Evolutionary conservation across 2,797 vertebrate species (phyloP), one percentile per base, ranked within the genome.

Genomic region (Gymnoscopelus braueri): DNA sequence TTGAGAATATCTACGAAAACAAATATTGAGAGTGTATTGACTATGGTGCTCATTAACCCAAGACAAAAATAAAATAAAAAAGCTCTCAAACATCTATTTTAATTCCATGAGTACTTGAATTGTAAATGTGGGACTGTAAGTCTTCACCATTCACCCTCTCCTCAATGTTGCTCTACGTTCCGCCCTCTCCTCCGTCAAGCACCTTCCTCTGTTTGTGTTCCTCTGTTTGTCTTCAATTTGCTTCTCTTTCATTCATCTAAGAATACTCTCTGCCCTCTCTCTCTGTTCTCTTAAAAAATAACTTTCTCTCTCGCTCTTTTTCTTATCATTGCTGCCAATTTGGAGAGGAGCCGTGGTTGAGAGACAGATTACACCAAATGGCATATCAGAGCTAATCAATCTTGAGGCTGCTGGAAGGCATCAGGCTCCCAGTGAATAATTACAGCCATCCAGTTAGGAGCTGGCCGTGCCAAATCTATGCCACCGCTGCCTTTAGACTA

Each of bases 381-480:
- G 83, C 90, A 87, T 92, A 91, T 93, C 93, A 93, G 91, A 89
- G 78, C 83, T 84, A 89, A 94, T 94, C 93, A 91, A 94, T 93
- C 92, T 91, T 91, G 79, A 85, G 39, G 79, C 84, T 89, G 86
- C 92, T 93, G 91, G 87, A 93, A 93, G 93, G 89, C 91, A 91
- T 93, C 92, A 88, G 86, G 90, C 91, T 91, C 84, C 77, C 87
- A 79, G 87, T 93, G 92, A 94, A 91, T 94, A 92, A 93, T 94
- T 93, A 91, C 90, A 75, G 81, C 84, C 86, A 90, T 89, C 85
- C 87, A 87, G 84, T 83, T 87, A 89, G 84, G 84, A 84, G 87
- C 82, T 79, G 77, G 80, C 85, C 63, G 80, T 91, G 91, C 91
- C 91, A 93, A 88, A 89, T 84, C 67, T 81, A 88, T 90, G 91